Evolutionary conservation across 2,888 invertebrate genomes (phyloP), one percentile per base, ranked within the genome.

Genomic region (Cataglyphis altisquamis): DNA sequence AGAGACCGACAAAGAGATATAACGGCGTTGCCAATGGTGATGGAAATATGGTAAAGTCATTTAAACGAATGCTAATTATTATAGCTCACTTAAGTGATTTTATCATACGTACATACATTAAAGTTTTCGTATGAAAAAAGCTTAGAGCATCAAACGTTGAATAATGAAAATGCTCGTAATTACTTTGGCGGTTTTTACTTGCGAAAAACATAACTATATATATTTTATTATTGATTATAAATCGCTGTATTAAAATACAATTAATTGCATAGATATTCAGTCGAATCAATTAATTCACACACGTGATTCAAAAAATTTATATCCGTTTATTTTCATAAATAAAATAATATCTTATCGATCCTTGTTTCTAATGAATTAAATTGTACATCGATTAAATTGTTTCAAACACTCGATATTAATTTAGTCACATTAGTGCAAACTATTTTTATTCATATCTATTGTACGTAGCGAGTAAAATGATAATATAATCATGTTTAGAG

Each of bases 1-100:
- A 62, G 41, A 29, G 25, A 41, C 25, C 36, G 41, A 68, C 60
- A 25, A 67, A 82, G 8, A 45, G 32, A 25, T 25, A 32, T 66
- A n/a, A 15, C 15, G 39, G 15, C 75, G 2, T 21, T 8, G 25
- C 36, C 25, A 15, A n/a, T 18, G n/a, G 1, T 41, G 10, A n/a
- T 4, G 36, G n/a, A 45, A 15, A 32, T n/a, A 25, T 55, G 73
- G 18, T n/a, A 21, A 39, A 64, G 36, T 6, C 25, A 48, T 66
- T 82, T 80, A 84, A 77, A 84, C 62, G n/a, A 81, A 55, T 52
- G 36, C 15, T 81, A 83, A 86, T 86, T 88, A 70, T 78, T 39
- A 18, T 45, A 15, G 52, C 29, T 74, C 52, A 45, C 70, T 68
- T 45, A 45, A 21, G 32, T 32, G 32, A 70, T 60, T 32, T 32